Conservation (phyloP, 2,888 invertebrate genomes). For the Chrysopilus asiliformis region DNA sequence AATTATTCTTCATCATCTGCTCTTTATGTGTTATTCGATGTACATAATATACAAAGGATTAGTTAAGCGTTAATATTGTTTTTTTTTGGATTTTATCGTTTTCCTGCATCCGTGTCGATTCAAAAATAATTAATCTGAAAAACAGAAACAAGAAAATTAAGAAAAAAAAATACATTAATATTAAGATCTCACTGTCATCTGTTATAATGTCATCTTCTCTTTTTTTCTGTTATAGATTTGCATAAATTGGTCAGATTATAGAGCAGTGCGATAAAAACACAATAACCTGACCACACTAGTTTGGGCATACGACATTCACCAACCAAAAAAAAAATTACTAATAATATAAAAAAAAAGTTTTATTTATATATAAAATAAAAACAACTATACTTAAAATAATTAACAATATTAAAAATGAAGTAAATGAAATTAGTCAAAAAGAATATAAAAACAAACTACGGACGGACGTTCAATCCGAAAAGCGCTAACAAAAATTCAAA, state of each 20-base stretch:
- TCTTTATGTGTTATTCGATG: no score
- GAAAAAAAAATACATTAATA: no score
- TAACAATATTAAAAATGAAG: conserved; percentile 7
- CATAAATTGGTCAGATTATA: conserved; percentile 23
- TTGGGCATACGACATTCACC: conserved; percentile 37
- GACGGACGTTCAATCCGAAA: no score
- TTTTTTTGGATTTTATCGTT: not conserved
- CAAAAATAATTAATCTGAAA: not conserved
- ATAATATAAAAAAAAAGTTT: conserved; percentile 7
- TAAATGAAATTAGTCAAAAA: conserved; percentile 5
- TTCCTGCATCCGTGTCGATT: not conserved
- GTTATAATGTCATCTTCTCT: conserved; percentile 15
- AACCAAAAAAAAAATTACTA: conserved; percentile 21
- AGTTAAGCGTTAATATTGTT: no score
- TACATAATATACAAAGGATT: no score
- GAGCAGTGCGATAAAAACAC: conserved; percentile 16
- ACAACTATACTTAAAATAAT: conserved; percentile 2
- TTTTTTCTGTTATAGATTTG: conserved; percentile 22
- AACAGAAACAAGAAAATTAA: conserved; percentile 4
- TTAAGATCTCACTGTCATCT: conserved; percentile 9
- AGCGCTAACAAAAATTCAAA: no score
- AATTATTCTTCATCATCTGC: no score
- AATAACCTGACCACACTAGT: conserved; percentile 19
- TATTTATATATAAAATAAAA: conserved; percentile 6
- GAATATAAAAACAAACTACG: no score